These are phyloP conservation scores for Salarias fasciatus DNA, from an alignment of 2,797 vertebrate genomes.

Conservation along the genomic window DNA sequence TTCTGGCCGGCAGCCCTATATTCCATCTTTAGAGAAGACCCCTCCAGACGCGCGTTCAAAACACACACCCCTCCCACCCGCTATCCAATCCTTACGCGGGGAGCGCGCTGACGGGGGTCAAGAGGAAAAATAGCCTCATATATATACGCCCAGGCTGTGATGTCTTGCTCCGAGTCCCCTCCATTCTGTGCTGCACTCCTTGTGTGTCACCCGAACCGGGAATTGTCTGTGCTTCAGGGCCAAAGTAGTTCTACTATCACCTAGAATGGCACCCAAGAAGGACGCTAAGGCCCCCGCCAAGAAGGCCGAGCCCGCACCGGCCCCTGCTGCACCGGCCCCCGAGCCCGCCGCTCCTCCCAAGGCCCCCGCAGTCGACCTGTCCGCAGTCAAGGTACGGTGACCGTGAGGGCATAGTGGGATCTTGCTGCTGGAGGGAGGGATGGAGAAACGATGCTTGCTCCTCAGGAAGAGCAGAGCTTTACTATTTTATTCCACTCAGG, in stretches of 20 bases:
- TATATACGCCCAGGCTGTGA: conserved; percentile 78
- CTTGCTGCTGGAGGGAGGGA: conserved; percentile 8
- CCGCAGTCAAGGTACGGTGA: conserved; percentile 80
- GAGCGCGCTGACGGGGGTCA: conserved; percentile 58
- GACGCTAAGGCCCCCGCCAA: conserved; percentile 81
- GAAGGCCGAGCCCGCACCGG: conserved; percentile 74
- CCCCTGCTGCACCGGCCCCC: conserved; percentile 53
- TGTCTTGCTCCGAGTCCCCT: conserved; percentile 78
- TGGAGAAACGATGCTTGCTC: conserved; percentile 2
- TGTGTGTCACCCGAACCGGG: conserved; percentile 72
- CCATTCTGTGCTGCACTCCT: conserved; percentile 76
- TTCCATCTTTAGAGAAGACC: conserved; percentile 74
- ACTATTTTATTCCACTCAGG: conserved; percentile 5
- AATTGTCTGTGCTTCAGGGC: conserved; percentile 65
- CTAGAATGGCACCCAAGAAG: conserved; percentile 86
- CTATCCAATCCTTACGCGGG: conserved; percentile 74
- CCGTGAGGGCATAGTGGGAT: neutral
- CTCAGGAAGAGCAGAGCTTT: conserved; percentile 14
- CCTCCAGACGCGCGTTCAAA: conserved; percentile 20
- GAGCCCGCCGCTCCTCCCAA: conserved; percentile 20
- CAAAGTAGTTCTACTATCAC: conserved; percentile 48
- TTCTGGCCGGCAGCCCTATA: conserved; percentile 45
- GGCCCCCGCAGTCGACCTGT: conserved; percentile 73
- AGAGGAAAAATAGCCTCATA: conserved; percentile 79
- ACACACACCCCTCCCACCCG: conserved; percentile 57